These are phyloP conservation scores for Cryptoblepharus egeriae DNA, from an alignment of 2,797 vertebrate genomes.

Conservation along the genomic window DNA sequence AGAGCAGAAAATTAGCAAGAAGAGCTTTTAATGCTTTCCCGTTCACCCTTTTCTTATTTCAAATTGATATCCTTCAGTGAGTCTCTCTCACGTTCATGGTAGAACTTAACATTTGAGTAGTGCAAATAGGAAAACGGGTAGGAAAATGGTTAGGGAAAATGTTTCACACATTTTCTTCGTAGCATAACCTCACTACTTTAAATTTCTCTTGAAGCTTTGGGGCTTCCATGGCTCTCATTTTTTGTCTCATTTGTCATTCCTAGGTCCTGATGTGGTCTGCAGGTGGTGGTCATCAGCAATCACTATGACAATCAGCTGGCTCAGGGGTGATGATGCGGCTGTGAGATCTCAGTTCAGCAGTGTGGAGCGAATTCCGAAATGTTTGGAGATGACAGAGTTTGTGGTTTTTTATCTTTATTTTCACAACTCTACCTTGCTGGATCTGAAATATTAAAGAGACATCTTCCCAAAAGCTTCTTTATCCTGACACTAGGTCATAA, in stretches of 20 bases:
- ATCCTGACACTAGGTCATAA: neutral
- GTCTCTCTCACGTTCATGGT: too few relatives aligned
- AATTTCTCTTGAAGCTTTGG: neutral
- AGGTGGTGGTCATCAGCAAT: slow-evolving; percentile 94
- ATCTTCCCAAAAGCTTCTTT: neutral
- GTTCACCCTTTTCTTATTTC: neutral
- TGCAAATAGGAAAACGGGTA: neutral
- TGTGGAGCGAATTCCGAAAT: slow-evolving; percentile 91
- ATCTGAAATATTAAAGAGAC: neutral
- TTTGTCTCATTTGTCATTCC: slow-evolving; percentile 1
- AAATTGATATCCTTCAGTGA: neutral
- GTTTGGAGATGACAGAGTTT: slow-evolving; percentile 84
- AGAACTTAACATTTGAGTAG: neutral
- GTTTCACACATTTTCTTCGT: too few relatives aligned
- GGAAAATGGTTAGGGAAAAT: neutral
- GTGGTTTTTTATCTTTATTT: slow-evolving; percentile 14
- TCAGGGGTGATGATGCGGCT: slow-evolving; percentile 87
- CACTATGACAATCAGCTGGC: slow-evolving; percentile 88
- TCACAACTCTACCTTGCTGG: neutral
- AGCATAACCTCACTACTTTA: neutral
- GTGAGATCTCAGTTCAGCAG: slow-evolving; percentile 86
- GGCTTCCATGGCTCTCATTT: neutral
- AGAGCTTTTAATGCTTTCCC: neutral
- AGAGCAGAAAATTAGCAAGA: neutral
- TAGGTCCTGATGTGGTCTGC: slow-evolving; percentile 91